A percentile compares a stretch with the other conserved stretches of the same genome.
These are phyloP conservation scores for Brienomyrus longianalis DNA, from an alignment of 2,113 vertebrate species.

Conservation along the genomic window DNA sequence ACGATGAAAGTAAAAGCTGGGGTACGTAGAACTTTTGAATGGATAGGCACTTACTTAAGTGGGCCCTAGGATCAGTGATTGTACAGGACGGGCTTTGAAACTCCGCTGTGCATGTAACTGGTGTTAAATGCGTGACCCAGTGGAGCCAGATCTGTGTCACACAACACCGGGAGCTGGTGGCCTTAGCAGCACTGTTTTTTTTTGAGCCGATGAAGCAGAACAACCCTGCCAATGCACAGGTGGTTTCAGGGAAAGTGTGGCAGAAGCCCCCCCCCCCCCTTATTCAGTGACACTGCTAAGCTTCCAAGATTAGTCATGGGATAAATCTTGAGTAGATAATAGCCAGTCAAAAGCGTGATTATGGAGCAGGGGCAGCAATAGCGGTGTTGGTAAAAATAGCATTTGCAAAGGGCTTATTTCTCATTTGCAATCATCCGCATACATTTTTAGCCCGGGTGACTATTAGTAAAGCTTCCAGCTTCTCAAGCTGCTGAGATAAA, in stretches of 20 bases:
- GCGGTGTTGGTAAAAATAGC: background rate
- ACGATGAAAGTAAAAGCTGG: background rate
- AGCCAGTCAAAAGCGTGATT: constrained; percentile 7
- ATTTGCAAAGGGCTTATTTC: background rate
- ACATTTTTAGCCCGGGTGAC: background rate
- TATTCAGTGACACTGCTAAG: background rate
- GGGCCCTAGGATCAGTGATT: background rate
- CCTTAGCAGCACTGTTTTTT: background rate
- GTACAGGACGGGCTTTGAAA: background rate
- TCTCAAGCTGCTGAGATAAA: background rate
- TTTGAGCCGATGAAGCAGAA: background rate
- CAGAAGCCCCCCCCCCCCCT: background rate
- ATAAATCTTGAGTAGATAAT: constrained; percentile 15
- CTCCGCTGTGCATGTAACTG: background rate
- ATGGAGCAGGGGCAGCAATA: background rate
- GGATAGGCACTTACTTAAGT: background rate
- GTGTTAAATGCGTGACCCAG: background rate
- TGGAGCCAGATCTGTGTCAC: background rate
- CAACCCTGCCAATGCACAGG: background rate
- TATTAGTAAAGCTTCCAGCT: background rate
- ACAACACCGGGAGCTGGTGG: background rate
- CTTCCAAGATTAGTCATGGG: constrained; percentile 1
- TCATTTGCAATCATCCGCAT: background rate
- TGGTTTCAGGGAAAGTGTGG: background rate
- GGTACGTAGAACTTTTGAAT: background rate